Base-by-base conservation (phyloP, 2,888 invertebrate genomes). In the Caenorhabditis macrosperma region DNA sequence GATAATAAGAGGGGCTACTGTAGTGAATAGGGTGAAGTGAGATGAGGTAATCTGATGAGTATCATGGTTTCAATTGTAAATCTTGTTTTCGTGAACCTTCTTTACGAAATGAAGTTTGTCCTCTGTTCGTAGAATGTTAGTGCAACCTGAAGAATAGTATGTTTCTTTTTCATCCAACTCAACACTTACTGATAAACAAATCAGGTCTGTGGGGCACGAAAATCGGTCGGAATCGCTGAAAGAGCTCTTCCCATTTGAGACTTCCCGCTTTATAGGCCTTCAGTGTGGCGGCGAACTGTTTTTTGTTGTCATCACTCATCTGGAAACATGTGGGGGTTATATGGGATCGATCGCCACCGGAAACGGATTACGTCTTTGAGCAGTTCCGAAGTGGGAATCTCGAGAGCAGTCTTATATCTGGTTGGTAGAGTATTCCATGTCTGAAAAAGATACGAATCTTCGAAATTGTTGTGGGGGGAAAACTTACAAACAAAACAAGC, bases 91-190 rank as follows among this genome's bases (percentile, higher is more conserved):
- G n/a, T 61, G n/a, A 2, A 61, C 52, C 20, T 61, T 71, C 44
- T 63, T 64, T 20, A 77, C 1, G 15, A 41, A 77, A 12, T 64
- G 63, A 46, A 67, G 35, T 15, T 57, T 55, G 59, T 77, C 77
- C 28, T 77, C 77, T 1, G 69, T 57, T 6, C 77, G 57, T 0
- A 78, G 48, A 67, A 78, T 48, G 30, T 78, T 78, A 1, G 78
- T 66, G 44, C 71, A 72, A n/a, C 66, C 78, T 78, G 46, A n/a
- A n/a, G n/a, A n/a, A n/a, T n/a, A n/a, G n/a, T n/a, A n/a, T n/a
- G n/a, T n/a, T n/a, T n/a, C n/a, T n/a, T n/a, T n/a, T n/a, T n/a
- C n/a, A n/a, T n/a, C n/a, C n/a, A n/a, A 12, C 15, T 33, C 15
- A 33, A 54, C 17, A 10, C 44, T 44, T 26, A 64, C 50, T 57